Percentiles rank a stretch among this genome's conserved stretches.
phyloP scores from a whole-genome alignment of 2,797 vertebrate genomes.

The Enteromius treurensis region DNA sequence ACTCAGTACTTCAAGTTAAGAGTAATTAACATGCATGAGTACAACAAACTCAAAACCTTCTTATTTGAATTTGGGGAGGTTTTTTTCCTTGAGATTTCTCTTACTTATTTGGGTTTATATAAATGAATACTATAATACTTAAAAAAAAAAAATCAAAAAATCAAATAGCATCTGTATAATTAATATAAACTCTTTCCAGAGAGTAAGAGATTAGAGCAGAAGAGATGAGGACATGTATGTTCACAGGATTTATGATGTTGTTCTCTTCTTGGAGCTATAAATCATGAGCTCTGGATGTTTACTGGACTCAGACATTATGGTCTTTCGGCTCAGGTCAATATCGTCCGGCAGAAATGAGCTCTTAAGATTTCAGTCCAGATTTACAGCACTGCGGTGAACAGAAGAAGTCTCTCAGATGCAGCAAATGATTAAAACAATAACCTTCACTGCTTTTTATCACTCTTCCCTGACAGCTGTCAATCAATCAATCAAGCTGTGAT shows the following conservation, averaged over 20 bases:
- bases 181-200: not conserved
- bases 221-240: not conserved
- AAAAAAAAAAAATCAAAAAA: too few relatives aligned
- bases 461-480: conserved; percentile 27
- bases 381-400: conserved; percentile 24
- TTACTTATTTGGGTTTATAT: too few relatives aligned
- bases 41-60: too few relatives aligned
- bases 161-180: not conserved
- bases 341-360: conserved; percentile 60
- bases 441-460: conserved; percentile 67
- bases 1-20: too few relatives aligned
- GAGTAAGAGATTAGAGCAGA: not conserved
- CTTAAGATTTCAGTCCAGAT: conserved; percentile 65
- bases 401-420: conserved; percentile 49
- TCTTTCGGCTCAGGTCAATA: conserved; percentile 72
- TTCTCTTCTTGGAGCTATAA: not conserved
- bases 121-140: too few relatives aligned
- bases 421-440: conserved; percentile 69
- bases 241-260: not conserved
- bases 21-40: too few relatives aligned
- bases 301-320: conserved; percentile 63
- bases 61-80: too few relatives aligned
- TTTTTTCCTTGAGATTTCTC: too few relatives aligned
- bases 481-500: conserved; percentile 12
- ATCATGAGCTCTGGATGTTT: conserved; percentile 57